Conservation (phyloP, 2,888 invertebrate species). For the Lochmaea crataegi region DNA sequence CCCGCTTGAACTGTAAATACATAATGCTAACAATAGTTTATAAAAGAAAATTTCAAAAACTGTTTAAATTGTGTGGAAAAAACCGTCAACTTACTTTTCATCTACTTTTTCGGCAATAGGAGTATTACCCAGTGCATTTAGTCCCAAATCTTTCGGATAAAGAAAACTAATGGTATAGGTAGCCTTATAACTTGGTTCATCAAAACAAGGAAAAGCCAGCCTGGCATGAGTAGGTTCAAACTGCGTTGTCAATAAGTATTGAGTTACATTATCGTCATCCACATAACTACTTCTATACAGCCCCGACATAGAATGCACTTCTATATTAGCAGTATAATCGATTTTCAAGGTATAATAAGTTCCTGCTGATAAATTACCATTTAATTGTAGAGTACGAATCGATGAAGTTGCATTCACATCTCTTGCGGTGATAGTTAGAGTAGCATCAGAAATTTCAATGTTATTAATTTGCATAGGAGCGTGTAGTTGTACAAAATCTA, state of each 20-base stretch:
- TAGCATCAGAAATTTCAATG: slow-evolving; percentile 21
- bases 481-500: slow-evolving; percentile 25
- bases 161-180: slow-evolving; percentile 64
- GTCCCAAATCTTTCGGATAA: slow-evolving; percentile 48
- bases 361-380: slow-evolving; percentile 16
- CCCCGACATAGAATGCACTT: slow-evolving; percentile 63
- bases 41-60: no score
- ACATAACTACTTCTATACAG: slow-evolving; percentile 68
- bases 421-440: not conserved
- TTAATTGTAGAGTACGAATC: slow-evolving; percentile 40
- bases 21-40: no score
- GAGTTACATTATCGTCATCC: slow-evolving; percentile 48
- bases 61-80: no score
- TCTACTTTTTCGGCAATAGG: not conserved
- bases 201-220: slow-evolving; percentile 82
- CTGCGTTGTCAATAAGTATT: slow-evolving; percentile 72
- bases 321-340: slow-evolving; percentile 53
- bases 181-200: slow-evolving; percentile 69
- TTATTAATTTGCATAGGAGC: slow-evolving; percentile 23
- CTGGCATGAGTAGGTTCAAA: slow-evolving; percentile 77
- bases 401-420: slow-evolving; percentile 41
- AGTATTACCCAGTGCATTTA: slow-evolving; percentile 50
- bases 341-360: slow-evolving; percentile 39
- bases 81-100: slow-evolving; percentile 31
- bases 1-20: no score